These are phyloP conservation scores for Stercorarius parasiticus DNA, from an alignment of 2,113 vertebrate genomes.

Conservation along the genomic window DNA sequence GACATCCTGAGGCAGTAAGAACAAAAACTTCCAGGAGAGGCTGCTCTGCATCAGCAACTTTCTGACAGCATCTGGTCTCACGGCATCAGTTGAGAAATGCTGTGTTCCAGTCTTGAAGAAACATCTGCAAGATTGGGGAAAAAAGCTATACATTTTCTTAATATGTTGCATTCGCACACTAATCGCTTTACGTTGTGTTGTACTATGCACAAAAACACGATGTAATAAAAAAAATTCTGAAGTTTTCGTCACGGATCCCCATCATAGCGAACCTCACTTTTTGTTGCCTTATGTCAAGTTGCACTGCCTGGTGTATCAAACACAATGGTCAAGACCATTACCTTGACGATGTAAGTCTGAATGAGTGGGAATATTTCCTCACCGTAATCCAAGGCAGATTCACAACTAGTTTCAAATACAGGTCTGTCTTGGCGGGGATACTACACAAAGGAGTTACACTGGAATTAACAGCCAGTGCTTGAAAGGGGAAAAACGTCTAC, in stretches of 20 bases:
- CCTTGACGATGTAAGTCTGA: neutral
- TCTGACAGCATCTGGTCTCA: neutral
- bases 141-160: neutral
- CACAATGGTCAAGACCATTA: neutral
- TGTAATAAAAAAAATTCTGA: neutral
- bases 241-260: neutral
- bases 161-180: neutral
- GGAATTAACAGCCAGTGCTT: neutral
- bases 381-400: neutral
- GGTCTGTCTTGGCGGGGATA: neutral
- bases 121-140: fast-evolving
- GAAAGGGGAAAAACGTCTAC: neutral
- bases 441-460: neutral
- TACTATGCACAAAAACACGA: neutral
- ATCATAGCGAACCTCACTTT: neutral
- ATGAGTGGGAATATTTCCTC: neutral
- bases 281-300: neutral
- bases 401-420: neutral
- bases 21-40: neutral
- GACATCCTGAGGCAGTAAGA: neutral
- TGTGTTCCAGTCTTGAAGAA: neutral
- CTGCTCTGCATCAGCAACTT: neutral
- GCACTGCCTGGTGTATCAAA: neutral
- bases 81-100: neutral
- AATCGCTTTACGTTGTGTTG: neutral